These are phyloP conservation scores for Diplosoma virens DNA, from an alignment of 23 tunicate species.

Conservation along the genomic window DNA sequence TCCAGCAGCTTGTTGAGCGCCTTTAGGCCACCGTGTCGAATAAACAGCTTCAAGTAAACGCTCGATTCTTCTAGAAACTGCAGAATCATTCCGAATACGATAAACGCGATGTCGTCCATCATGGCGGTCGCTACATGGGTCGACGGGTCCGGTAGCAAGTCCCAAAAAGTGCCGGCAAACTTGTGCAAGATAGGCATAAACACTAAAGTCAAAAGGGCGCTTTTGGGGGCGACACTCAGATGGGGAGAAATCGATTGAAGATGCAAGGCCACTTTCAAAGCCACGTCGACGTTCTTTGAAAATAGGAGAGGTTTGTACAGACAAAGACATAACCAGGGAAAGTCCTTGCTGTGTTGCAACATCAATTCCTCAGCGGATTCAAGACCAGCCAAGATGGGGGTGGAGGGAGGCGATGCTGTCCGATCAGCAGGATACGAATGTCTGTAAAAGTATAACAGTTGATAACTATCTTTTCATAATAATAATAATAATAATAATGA, in stretches of 20 bases:
- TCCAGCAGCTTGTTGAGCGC: slow-evolving; percentile 43
- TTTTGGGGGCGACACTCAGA: slow-evolving; percentile 34
- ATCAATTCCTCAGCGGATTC: slow-evolving; percentile 20
- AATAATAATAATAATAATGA: no score
- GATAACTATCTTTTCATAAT: background rate
- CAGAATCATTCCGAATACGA: slow-evolving; percentile 29
- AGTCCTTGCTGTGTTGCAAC: slow-evolving; percentile 13
- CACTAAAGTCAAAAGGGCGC: slow-evolving; percentile 25
- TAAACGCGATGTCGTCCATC: slow-evolving; percentile 22
- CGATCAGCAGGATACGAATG: slow-evolving; percentile 35
- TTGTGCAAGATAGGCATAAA: slow-evolving; percentile 36
- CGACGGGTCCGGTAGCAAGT: background rate
- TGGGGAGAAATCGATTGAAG: slow-evolving; percentile 43
- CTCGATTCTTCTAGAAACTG: slow-evolving; percentile 29
- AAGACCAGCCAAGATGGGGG: background rate
- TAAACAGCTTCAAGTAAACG: slow-evolving; percentile 31
- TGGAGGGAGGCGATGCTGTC: background rate
- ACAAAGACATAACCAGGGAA: slow-evolving; percentile 56
- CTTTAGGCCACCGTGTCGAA: slow-evolving; percentile 64
- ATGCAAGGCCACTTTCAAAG: slow-evolving; percentile 38
- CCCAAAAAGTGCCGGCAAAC: slow-evolving; percentile 30
- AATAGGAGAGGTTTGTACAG: slow-evolving; percentile 42
- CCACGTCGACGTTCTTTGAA: slow-evolving; percentile 5
- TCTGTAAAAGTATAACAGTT: background rate
- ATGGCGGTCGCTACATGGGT: background rate